Conservation (phyloP, 2,113 vertebrate genomes). For the Mus musculus region DNA sequence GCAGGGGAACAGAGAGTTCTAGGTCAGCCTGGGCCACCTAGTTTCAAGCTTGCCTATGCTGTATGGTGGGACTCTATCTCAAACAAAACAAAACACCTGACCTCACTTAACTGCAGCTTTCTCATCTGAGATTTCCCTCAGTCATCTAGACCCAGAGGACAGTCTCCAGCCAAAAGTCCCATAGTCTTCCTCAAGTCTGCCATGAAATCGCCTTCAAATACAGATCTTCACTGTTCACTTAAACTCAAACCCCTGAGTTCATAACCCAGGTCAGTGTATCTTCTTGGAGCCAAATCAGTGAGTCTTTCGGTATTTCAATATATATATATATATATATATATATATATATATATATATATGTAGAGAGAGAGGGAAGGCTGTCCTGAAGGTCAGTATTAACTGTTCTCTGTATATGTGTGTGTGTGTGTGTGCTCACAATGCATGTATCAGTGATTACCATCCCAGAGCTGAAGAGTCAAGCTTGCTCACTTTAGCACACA, state of each 20-base stretch:
- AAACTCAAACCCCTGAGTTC: neutral
- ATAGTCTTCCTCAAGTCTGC: too few relatives aligned
- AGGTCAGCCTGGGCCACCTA: neutral
- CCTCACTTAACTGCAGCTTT: neutral
- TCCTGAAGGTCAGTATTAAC: neutral
- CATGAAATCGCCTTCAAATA: too few relatives aligned
- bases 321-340: too few relatives aligned
- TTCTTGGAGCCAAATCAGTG: accelerated
- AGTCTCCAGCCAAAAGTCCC: neutral
- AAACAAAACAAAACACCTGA: neutral
- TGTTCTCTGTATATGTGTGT: too few relatives aligned
- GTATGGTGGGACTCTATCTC: neutral
- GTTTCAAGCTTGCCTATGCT: neutral
- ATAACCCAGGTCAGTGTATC: accelerated
- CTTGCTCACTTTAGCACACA: neutral
- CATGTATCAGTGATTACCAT: neutral
- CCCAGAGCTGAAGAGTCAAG: neutral
- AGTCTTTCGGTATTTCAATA: neutral
- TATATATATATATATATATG: too few relatives aligned
- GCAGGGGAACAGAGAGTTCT: neutral
- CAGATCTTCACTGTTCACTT: neutral
- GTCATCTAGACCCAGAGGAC: neutral
- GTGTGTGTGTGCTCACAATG: neutral
- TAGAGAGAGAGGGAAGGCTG: neutral
- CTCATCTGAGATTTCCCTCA: neutral